Percentiles rank a stretch among this genome's conserved stretches.
Evolutionary conservation across 1,140 invertebrate genomes (phyloP).

Genomic region (Leptinotarsa undecemlineata): DNA sequence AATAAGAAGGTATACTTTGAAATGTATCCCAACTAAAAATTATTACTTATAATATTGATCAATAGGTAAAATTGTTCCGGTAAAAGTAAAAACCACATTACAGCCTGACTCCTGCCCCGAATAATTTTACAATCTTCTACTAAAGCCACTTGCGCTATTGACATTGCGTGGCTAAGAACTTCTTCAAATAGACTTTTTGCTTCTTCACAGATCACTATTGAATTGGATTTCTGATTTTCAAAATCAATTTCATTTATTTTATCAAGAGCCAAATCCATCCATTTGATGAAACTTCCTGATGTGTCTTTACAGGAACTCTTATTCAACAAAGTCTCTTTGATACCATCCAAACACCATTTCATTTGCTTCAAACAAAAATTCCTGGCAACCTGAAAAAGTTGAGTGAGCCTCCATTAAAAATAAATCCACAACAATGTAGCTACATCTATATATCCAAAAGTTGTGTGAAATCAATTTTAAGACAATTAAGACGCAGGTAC

Average conservation of each 20-base stretch:
- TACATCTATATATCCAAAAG: no score
- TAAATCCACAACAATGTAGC: no score
- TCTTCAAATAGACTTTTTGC: conserved; percentile 43
- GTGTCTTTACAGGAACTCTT: background rate
- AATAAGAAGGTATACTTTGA: no score
- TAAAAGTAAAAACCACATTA: conserved; percentile 12
- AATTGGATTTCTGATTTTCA: conserved; percentile 23
- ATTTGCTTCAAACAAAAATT: conserved; percentile 39
- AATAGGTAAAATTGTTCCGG: background rate
- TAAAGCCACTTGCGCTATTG: conserved; percentile 48
- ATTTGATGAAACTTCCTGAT: conserved; percentile 45
- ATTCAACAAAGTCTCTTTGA: conserved; percentile 25
- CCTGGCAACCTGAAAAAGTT: conserved; percentile 36
- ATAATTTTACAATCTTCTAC: conserved; percentile 47
- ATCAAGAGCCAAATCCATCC: conserved; percentile 46
- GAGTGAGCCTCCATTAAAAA: no score
- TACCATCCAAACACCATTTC: conserved; percentile 35
- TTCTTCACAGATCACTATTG: conserved; percentile 24
- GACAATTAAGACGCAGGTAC: no score
- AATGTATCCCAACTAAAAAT: no score
- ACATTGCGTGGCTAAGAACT: conserved; percentile 50
- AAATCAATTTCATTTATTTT: conserved; percentile 41
- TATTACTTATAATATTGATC: no score
- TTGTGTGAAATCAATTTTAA: no score
- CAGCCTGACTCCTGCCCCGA: conserved; percentile 42